Percentiles rank a stretch among this genome's conserved stretches.
These are phyloP conservation scores for Fregata magnificens DNA, from an alignment of 2,113 vertebrate genomes.

Conservation along the genomic window DNA sequence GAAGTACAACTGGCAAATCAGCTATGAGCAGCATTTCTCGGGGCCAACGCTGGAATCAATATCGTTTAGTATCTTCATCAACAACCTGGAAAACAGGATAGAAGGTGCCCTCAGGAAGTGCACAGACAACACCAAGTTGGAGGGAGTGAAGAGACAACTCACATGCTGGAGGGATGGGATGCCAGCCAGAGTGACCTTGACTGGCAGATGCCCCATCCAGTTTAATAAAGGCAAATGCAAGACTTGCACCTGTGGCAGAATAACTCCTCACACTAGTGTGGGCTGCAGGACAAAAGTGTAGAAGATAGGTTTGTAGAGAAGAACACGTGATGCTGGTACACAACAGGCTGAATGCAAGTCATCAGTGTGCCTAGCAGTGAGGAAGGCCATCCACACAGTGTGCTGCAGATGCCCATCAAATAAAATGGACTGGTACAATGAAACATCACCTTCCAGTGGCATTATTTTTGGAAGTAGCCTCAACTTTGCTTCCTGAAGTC, in stretches of 20 bases:
- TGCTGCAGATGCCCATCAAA: not conserved
- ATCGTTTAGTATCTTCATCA: not conserved
- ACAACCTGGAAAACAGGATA: not conserved
- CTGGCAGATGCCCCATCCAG: not conserved
- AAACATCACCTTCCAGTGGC: not conserved
- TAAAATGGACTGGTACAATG: not conserved
- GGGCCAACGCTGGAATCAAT: not conserved
- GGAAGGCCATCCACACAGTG: not conserved
- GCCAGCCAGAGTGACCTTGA: not conserved
- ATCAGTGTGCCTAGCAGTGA: not conserved
- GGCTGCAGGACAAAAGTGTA: not conserved
- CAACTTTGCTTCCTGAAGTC: not conserved
- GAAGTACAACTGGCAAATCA: not conserved
- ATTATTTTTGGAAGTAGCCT: not conserved
- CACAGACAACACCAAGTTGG: not conserved
- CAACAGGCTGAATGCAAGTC: not conserved
- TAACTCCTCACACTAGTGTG: rapidly evolving
- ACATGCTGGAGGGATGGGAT: not conserved
- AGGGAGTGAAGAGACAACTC: not conserved
- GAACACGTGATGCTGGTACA: rapidly evolving
- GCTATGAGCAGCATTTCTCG: rapidly evolving
- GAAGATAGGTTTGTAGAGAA: not conserved
- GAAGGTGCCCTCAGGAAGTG: not conserved
- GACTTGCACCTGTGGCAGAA: not conserved
- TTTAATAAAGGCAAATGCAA: not conserved